phyloP scores from a whole-genome alignment of 2,113 vertebrate genomes.

The Equus quagga region DNA sequence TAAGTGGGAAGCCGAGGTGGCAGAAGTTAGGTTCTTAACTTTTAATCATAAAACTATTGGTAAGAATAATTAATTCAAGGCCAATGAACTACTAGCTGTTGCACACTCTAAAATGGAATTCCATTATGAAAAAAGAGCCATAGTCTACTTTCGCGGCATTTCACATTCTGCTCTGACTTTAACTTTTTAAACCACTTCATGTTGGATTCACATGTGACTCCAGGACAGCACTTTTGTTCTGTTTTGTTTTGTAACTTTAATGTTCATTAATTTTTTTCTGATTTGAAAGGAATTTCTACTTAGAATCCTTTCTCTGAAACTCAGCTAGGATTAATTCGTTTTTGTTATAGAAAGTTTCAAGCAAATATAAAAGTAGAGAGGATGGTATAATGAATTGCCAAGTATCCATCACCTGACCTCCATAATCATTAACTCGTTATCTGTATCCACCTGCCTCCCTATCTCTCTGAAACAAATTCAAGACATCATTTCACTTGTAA shows the following conservation, averaged over 20 bases:
- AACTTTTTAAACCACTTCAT: background rate
- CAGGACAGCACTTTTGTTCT: background rate
- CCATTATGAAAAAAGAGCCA: background rate
- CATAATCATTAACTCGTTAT: background rate
- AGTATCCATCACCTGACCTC: background rate
- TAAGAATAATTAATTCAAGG: background rate
- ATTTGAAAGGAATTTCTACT: background rate
- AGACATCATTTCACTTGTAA: background rate
- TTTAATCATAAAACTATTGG: background rate
- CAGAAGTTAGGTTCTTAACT: background rate
- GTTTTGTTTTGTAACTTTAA: background rate
- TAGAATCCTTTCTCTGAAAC: background rate
- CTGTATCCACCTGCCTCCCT: too few relatives aligned
- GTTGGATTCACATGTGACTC: background rate
- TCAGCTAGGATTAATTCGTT: background rate
- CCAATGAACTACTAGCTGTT: background rate
- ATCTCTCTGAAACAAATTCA: background rate
- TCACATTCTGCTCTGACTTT: background rate
- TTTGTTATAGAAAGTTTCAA: background rate
- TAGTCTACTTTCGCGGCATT: background rate
- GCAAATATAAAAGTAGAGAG: background rate
- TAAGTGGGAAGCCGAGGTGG: background rate
- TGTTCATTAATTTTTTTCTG: background rate
- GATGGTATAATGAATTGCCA: background rate
- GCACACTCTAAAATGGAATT: background rate